Percentiles rank a stretch among this genome's conserved stretches.
These are phyloP conservation scores for Procavia capensis DNA, from an alignment of 2,113 vertebrate species.

Conservation along the genomic window DNA sequence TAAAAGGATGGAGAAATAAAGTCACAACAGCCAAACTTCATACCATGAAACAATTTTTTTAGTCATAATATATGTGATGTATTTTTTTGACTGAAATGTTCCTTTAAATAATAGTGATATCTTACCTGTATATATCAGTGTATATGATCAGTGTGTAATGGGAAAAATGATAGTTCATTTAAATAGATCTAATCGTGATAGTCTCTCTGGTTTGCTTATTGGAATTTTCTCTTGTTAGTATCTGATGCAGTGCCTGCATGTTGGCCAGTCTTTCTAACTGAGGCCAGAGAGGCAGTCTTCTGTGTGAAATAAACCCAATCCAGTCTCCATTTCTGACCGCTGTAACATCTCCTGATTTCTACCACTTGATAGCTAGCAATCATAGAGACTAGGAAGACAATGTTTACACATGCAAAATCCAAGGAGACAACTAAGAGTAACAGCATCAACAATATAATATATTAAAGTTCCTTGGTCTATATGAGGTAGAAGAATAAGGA, in stretches of 20 bases:
- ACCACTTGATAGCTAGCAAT: not conserved
- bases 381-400: not conserved
- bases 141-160: not conserved
- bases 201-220: not conserved
- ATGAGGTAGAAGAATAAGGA: not conserved
- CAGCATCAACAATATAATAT: not conserved
- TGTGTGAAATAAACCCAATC: not conserved
- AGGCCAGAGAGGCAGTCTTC: not conserved
- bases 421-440: not conserved
- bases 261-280: not conserved
- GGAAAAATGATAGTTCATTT: not conserved
- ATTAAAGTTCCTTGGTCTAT: not conserved
- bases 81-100: not conserved
- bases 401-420: not conserved
- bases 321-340: not conserved
- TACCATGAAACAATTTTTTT: not conserved
- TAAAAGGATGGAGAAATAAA: conserved; percentile 1
- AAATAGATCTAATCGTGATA: not conserved
- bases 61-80: not conserved
- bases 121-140: not conserved
- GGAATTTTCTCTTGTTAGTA: not conserved
- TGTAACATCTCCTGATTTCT: not conserved
- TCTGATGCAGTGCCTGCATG: not conserved
- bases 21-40: not conserved
- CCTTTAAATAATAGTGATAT: not conserved